phyloP scores from a whole-genome alignment of 2,113 vertebrate genomes.

The Acrocephalus kingi region DNA sequence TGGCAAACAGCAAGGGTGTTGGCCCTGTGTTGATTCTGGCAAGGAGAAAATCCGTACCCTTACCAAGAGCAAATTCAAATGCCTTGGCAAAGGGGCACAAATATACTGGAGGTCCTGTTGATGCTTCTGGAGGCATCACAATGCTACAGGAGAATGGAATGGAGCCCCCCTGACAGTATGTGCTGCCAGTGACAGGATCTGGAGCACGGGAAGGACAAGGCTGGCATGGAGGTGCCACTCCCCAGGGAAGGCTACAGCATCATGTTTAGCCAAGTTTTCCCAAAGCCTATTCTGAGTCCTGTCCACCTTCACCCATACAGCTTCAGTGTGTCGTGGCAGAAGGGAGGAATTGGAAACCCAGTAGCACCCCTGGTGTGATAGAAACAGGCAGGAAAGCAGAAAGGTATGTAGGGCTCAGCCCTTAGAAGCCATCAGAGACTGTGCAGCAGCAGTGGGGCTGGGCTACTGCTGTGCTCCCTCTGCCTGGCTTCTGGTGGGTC shows the following conservation, averaged over 20 bases:
- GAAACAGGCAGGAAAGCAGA: neutral
- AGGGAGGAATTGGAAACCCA: neutral
- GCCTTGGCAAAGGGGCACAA: neutral
- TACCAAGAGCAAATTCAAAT: neutral
- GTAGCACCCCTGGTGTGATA: too few relatives aligned
- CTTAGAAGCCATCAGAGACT: neutral
- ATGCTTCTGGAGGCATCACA: neutral
- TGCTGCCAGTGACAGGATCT: neutral
- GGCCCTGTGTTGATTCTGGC: accelerated
- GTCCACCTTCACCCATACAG: neutral
- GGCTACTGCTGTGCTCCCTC: neutral
- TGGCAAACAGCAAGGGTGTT: neutral
- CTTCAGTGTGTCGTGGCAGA: neutral
- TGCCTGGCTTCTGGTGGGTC: neutral
- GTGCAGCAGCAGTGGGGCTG: neutral
- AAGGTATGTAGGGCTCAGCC: neutral
- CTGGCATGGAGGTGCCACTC: neutral
- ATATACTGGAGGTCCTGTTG: neutral
- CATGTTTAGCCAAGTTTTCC: neutral
- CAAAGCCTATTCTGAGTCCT: accelerated
- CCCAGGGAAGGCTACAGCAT: neutral
- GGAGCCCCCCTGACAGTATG: accelerated
- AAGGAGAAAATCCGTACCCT: neutral
- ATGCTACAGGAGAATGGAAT: neutral
- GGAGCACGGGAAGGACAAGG: neutral